A percentile compares a stretch with the other conserved stretches of the same genome.
Evolutionary conservation across 2,797 vertebrate species (phyloP).

Genomic region (Hyperoplus lanceolatus): DNA sequence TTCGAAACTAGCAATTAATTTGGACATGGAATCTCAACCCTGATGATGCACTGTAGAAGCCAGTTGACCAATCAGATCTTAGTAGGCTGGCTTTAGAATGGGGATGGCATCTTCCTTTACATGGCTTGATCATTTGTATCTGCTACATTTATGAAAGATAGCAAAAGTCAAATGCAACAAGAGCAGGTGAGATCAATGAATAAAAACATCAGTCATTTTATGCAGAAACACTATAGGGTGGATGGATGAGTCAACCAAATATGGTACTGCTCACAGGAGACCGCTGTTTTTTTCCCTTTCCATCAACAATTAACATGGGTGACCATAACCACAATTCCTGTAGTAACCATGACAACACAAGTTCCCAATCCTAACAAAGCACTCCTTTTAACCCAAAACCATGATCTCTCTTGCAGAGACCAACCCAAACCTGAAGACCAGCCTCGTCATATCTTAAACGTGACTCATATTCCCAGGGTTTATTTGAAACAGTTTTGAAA

Average conservation of each 20-base stretch:
- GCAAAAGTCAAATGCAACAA: neutral
- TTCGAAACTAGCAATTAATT: neutral
- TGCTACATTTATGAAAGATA: neutral
- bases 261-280: neutral
- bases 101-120: too few species aligned
- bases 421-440: too few species aligned
- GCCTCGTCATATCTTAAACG: too few species aligned
- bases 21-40: neutral
- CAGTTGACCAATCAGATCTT: neutral
- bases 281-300: neutral
- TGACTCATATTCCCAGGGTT: too few species aligned
- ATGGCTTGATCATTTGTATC: too few species aligned
- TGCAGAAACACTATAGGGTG: too few species aligned
- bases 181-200: neutral
- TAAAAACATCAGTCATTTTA: neutral
- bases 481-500: too few species aligned
- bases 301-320: too few species aligned
- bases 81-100: neutral
- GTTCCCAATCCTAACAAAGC: neutral
- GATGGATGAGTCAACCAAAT: neutral
- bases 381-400: neutral
- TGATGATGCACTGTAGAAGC: neutral
- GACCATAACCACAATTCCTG: neutral
- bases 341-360: neutral
- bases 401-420: too few species aligned